Conservation (phyloP, 2,797 vertebrate genomes). For the Okamejei kenojei region DNA sequence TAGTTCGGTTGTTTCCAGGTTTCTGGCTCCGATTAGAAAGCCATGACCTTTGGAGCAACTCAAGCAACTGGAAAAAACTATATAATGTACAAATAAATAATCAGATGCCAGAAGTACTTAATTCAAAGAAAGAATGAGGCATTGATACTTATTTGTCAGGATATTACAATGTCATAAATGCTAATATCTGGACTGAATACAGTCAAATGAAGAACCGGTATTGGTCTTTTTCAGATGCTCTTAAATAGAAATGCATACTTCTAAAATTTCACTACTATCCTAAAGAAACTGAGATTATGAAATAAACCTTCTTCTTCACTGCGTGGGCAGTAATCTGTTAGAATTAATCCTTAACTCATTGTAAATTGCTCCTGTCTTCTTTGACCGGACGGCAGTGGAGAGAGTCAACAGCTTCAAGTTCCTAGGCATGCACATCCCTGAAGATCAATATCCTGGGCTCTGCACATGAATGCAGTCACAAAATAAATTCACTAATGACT, state of each 20-base stretch:
- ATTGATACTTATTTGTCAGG: not conserved
- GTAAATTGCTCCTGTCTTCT: too few relatives aligned
- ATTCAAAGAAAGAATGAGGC: not conserved
- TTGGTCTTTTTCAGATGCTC: not conserved
- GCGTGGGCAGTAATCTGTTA: not conserved
- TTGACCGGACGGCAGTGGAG: too few relatives aligned
- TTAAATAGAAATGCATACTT: not conserved
- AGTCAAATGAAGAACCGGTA: not conserved
- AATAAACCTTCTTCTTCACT: not conserved
- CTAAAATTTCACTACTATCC: not conserved
- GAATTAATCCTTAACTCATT: not conserved
- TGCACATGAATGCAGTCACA: too few relatives aligned
- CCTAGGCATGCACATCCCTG: too few relatives aligned
- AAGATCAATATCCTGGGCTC: too few relatives aligned
- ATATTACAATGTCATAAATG: not conserved
- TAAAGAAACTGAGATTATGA: not conserved
- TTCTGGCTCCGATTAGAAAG: not conserved
- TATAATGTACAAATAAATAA: not conserved
- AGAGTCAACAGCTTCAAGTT: too few relatives aligned
- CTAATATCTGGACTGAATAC: not conserved
- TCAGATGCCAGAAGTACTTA: not conserved
- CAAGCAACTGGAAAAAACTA: not conserved
- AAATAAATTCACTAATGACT: too few relatives aligned
- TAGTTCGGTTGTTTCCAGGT: not conserved
- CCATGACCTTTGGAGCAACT: not conserved